A percentile compares a stretch with the other conserved stretches of the same genome.
Conservation (phyloP, 2,888 invertebrate genomes). For the Rhingia rostrata region DNA sequence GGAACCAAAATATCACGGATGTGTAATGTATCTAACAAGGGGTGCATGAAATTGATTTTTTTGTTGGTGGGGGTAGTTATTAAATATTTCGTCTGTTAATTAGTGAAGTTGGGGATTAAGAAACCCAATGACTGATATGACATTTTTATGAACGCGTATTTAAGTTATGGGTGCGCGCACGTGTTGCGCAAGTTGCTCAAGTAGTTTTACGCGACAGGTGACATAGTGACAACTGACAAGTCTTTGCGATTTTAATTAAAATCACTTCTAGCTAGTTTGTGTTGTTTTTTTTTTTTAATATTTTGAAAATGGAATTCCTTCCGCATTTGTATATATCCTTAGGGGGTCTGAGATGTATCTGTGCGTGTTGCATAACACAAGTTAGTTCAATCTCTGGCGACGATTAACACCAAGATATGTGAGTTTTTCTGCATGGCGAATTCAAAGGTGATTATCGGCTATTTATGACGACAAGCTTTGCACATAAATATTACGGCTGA, state of each 20-base stretch:
- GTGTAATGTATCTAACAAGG: background rate
- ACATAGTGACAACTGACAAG: conserved; percentile 33
- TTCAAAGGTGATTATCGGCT: conserved; percentile 43
- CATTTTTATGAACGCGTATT: conserved; percentile 38
- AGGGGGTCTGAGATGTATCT: background rate
- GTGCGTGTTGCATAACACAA: conserved; percentile 8
- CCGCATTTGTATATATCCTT: conserved; percentile 13
- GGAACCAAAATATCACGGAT: conserved; percentile 16
- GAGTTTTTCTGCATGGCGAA: conserved; percentile 7
- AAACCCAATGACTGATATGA: conserved; percentile 41
- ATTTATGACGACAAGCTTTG: conserved; percentile 61
- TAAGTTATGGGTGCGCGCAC: conserved; percentile 19
- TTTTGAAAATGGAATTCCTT: conserved; percentile 23
- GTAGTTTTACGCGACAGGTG: conserved; percentile 43
- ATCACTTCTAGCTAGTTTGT: conserved; percentile 14
- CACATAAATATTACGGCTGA: conserved; percentile 58
- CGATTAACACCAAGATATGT: conserved; percentile 9
- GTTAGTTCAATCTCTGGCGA: conserved; percentile 5
- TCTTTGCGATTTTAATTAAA: conserved; percentile 47
- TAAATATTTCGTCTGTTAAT: conserved; percentile 42
- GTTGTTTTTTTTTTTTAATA: conserved; percentile 2
- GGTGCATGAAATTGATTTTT: conserved; percentile 5
- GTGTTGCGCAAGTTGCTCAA: conserved; percentile 51
- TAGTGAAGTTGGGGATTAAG: conserved; percentile 42
- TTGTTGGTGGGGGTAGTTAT: background rate